Evolutionary conservation across 2,888 invertebrate species (phyloP).

Genomic region (Gnatocerus cornutus): DNA sequence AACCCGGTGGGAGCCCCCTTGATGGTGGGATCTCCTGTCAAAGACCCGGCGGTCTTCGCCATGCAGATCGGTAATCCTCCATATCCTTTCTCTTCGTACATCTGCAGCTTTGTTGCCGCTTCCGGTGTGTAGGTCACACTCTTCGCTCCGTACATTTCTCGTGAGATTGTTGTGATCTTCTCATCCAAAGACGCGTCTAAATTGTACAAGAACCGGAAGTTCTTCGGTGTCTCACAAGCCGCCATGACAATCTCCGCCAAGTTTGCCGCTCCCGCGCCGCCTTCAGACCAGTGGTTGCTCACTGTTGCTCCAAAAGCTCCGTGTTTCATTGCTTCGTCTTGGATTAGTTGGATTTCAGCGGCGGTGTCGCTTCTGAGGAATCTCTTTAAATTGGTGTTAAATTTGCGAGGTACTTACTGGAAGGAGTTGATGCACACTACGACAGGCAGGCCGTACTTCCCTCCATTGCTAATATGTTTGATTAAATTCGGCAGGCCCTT

Average conservation of each 20-base stretch:
- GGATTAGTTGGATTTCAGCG: conserved; percentile 87
- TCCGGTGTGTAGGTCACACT: conserved; percentile 83
- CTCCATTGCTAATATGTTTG: conserved; percentile 95
- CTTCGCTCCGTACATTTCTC: conserved; percentile 97
- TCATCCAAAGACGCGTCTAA: conserved; percentile 82
- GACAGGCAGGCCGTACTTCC: conserved; percentile 92
- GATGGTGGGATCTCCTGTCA: conserved; percentile 90
- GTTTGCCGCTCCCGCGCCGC: conserved; percentile 89
- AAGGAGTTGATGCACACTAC: conserved; percentile 95
- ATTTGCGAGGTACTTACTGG: conserved; percentile 73
- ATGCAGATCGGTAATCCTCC: conserved; percentile 94
- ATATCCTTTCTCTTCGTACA: conserved; percentile 88
- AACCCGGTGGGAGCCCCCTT: conserved; percentile 97
- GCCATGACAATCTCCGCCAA: conserved; percentile 90
- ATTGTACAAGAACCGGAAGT: conserved; percentile 82
- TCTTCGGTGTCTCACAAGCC: conserved; percentile 79
- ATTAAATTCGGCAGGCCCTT: conserved; percentile 92
- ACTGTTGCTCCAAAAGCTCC: conserved; percentile 93
- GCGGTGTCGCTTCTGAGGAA: conserved; percentile 84
- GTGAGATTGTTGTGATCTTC: conserved; percentile 92
- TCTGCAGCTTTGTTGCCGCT: conserved; percentile 81
- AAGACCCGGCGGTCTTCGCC: conserved; percentile 97
- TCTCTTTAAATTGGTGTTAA: not conserved
- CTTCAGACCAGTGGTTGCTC: conserved; percentile 91
- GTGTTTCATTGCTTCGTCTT: conserved; percentile 79